Evolutionary conservation across 2,113 vertebrate species (phyloP), one percentile per base, ranked within the genome.

Genomic region (Atractosteus spatula): DNA sequence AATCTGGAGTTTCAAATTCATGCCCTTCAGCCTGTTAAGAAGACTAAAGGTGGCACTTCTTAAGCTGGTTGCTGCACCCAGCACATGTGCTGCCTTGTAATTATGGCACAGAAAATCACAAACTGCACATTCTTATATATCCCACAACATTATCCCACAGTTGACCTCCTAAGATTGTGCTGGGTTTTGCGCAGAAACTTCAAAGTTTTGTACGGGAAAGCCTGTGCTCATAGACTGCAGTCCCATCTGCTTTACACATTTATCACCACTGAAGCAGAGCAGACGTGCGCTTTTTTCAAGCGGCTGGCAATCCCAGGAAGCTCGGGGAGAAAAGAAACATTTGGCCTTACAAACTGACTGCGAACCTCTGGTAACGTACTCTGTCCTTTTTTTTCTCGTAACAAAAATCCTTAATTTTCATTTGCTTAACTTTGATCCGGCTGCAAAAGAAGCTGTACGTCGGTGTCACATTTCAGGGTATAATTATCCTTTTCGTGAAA

Each of bases 311-410:
- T 69, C 71, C 11, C 67, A 82, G 77, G 84, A 77, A 77, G 68
- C 67, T 72, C 54, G 10, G 55, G 14, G 71, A 63, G 73, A 79
- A 74, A 69, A 71, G 83, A 88, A 83, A 76, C 72, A 81, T 65
- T 74, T 78, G 69, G 85, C 68, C 76, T 80, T 77, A 68, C 78
- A 83, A 80, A 82, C 80, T 77, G 68, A 62, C 54, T 45, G 59
- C 77, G 79, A 80, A 76, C 77, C 42, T 65, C 79, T 76, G 89
- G 88, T 88, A 91, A 91, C 0, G 80, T 84, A 89, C 68, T 17
- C 71, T 78, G 17, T 17, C 44, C 64, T 64, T 77, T 42, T 17
- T 41, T 72, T 62, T 72, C 64, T 64, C 65, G 17, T 42, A 3
- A 56, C 56, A 75, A 74, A 79, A 68, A 12, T 71, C 43, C 73